Percentiles rank a stretch among this genome's conserved stretches.
Conservation (phyloP, 2,797 vertebrate species). For the Bovichtus diacanthus region DNA sequence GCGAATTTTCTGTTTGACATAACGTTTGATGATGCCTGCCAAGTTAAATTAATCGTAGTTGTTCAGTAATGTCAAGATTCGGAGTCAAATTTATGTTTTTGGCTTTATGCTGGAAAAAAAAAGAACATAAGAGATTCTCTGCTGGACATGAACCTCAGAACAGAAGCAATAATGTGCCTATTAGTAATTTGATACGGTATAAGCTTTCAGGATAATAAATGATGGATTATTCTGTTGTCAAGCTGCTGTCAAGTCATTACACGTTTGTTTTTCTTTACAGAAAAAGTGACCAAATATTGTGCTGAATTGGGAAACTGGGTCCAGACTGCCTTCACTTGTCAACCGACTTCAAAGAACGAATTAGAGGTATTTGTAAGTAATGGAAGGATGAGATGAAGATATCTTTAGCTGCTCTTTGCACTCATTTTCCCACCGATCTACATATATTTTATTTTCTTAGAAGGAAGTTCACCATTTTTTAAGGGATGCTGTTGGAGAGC, state of each 20-base stretch:
- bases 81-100: constrained; percentile 43
- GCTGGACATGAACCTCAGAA: constrained; percentile 11
- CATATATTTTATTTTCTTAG: constrained; percentile 55
- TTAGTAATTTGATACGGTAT: neutral
- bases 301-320: constrained; percentile 92
- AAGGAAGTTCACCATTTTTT: constrained; percentile 75
- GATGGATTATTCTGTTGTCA: constrained; percentile 23
- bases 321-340: constrained; percentile 90
- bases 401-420: neutral
- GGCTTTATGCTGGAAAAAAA: constrained; percentile 33
- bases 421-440: neutral
- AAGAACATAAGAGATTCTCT: constrained; percentile 18
- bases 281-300: constrained; percentile 92
- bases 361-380: constrained; percentile 83
- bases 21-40: constrained; percentile 45
- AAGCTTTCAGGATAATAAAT: neutral
- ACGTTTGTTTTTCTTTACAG: constrained; percentile 75
- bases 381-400: neutral
- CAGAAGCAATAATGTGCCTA: constrained; percentile 27
- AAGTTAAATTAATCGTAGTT: constrained; percentile 43
- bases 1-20: constrained; percentile 46
- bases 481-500: constrained; percentile 77
- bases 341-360: constrained; percentile 86
- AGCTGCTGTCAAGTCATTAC: constrained; percentile 3
- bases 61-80: constrained; percentile 36